Percentiles rank a stretch among this genome's conserved stretches.
These are phyloP conservation scores for Pristionchus fissidentatus DNA, from an alignment of 2,888 invertebrate genomes.

Conservation along the genomic window DNA sequence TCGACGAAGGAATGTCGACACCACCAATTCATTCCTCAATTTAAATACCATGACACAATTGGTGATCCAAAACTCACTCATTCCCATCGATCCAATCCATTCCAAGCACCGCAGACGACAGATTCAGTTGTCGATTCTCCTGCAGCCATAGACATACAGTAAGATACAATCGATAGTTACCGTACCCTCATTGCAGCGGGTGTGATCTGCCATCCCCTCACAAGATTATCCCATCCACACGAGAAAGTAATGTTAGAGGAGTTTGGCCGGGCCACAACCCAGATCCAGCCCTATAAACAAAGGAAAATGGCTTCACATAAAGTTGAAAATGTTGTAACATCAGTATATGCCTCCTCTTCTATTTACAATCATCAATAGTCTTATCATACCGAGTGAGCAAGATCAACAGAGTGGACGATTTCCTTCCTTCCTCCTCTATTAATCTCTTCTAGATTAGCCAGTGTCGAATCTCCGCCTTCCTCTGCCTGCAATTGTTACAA, in stretches of 20 bases:
- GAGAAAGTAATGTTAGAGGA: constrained; percentile 1
- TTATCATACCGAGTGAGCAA: constrained; percentile 17
- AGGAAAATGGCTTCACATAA: background rate
- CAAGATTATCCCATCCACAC: constrained; percentile 35
- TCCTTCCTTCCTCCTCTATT: constrained; percentile 3
- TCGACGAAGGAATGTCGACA: constrained; percentile 37
- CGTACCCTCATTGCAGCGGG: constrained; percentile 6
- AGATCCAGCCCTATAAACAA: constrained; percentile 44
- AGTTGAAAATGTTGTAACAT: background rate
- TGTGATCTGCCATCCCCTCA: constrained; percentile 44
- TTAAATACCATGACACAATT: background rate
- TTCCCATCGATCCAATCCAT: constrained; percentile 36
- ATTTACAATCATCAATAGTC: background rate
- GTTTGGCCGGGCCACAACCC: constrained; percentile 27
- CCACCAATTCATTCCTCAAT: constrained; percentile 23
- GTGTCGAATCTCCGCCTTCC: background rate
- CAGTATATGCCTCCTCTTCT: background rate
- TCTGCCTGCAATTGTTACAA: background rate
- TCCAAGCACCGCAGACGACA: constrained; percentile 21
- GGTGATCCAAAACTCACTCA: background rate
- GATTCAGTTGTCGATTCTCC: constrained; percentile 4
- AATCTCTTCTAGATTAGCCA: background rate
- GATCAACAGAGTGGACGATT: constrained; percentile 11
- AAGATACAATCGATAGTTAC: background rate
- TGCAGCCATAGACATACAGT: background rate